These are phyloP conservation scores for Phalacrocorax aristotelis DNA, from an alignment of 2,113 vertebrate genomes.

Conservation along the genomic window DNA sequence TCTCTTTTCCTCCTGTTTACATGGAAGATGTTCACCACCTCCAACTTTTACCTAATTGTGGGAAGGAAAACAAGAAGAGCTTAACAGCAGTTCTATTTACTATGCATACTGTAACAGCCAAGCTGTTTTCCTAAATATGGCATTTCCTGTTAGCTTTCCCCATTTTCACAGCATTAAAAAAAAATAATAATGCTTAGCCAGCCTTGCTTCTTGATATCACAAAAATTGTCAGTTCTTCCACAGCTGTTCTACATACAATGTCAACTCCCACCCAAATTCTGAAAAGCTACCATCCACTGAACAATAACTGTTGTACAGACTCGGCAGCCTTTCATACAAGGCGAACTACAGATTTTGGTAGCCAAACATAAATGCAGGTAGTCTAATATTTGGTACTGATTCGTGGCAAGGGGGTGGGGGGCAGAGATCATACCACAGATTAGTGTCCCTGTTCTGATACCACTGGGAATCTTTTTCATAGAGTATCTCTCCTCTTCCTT, in stretches of 20 bases:
- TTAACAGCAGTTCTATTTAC: conserved; percentile 3
- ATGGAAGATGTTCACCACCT: conserved; percentile 12
- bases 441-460: background rate
- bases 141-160: background rate
- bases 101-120: background rate
- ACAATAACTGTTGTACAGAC: background rate
- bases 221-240: background rate
- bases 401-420: background rate
- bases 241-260: rapidly evolving
- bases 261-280: background rate
- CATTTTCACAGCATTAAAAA: background rate
- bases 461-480: background rate
- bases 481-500: background rate
- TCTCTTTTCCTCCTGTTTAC: conserved; percentile 72
- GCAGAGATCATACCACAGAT: background rate
- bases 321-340: background rate
- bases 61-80: conserved; percentile 17
- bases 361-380: background rate
- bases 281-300: background rate
- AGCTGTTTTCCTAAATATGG: background rate
- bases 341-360: background rate
- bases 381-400: background rate
- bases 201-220: background rate
- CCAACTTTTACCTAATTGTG: conserved; percentile 52
- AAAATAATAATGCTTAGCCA: background rate